A percentile compares a stretch with the other conserved stretches of the same genome.
phyloP scores from a whole-genome alignment of 2,888 invertebrate species.

The Digitonthophagus gazella region DNA sequence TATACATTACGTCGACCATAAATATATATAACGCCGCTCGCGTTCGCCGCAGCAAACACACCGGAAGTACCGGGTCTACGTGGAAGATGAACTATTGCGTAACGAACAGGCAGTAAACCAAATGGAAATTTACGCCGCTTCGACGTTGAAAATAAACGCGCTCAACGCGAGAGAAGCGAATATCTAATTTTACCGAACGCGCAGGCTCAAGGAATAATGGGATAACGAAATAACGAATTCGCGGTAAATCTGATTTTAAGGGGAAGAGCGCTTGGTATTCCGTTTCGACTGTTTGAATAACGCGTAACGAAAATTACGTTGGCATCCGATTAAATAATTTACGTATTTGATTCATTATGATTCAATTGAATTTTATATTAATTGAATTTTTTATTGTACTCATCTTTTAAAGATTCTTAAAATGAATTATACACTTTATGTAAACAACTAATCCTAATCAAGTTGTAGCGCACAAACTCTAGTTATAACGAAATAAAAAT shows the following conservation, averaged over 20 bases:
- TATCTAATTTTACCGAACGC: not conserved
- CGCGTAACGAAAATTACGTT: not conserved
- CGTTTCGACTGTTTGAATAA: not conserved
- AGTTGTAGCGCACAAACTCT: too few relatives aligned
- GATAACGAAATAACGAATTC: not conserved
- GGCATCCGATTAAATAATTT: not conserved
- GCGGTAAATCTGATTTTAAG: not conserved
- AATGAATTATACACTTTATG: too few relatives aligned
- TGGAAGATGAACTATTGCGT: not conserved
- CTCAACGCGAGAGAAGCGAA: not conserved
- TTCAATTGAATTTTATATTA: too few relatives aligned
- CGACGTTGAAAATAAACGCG: not conserved
- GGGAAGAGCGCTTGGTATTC: not conserved
- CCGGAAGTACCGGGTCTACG: not conserved
- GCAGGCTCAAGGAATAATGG: not conserved
- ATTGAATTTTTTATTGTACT: too few relatives aligned
- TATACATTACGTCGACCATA: constrained; percentile 6
- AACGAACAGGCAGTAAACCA: not conserved
- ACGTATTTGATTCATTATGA: too few relatives aligned
- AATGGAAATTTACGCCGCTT: not conserved
- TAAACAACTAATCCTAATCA: too few relatives aligned
- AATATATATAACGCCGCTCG: constrained; percentile 10
- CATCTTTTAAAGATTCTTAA: too few relatives aligned
- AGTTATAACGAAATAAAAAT: too few relatives aligned
- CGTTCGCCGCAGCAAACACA: constrained; percentile 9